Percentiles rank a stretch among this genome's conserved stretches.
Evolutionary conservation across 2,888 invertebrate genomes (phyloP).

Genomic region (Brachyopa scutellaris): DNA sequence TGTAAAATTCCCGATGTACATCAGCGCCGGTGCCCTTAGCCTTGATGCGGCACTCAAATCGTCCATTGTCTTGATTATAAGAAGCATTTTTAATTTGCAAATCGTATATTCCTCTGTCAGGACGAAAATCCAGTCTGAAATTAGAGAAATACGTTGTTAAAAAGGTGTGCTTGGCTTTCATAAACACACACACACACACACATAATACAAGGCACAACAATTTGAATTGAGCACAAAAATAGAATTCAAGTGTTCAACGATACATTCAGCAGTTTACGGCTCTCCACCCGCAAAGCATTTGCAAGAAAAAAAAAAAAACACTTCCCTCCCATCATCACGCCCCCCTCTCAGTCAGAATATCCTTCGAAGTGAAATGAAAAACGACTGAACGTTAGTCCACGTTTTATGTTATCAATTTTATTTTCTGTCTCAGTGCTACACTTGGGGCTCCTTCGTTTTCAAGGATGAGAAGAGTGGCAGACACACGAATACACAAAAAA

Average conservation of each 20-base stretch:
- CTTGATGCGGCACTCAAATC: conserved; percentile 94
- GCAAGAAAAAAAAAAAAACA: neutral
- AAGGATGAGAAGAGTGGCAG: neutral
- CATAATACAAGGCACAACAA: conserved; percentile 18
- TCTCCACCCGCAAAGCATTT: neutral
- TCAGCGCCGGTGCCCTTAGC: conserved; percentile 91
- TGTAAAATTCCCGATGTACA: conserved; percentile 91
- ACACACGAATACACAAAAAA: neutral
- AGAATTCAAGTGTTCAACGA: conserved; percentile 41
- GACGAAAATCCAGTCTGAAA: conserved; percentile 89
- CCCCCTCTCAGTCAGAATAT: neutral
- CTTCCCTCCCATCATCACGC: neutral
- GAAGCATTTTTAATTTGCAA: conserved; percentile 93
- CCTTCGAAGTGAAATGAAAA: conserved; percentile 43
- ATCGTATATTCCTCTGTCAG: conserved; percentile 92
- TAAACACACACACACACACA: neutral
- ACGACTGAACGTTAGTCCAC: conserved; percentile 52
- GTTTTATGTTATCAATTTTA: conserved; percentile 66
- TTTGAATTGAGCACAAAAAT: conserved; percentile 39
- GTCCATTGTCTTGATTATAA: conserved; percentile 94
- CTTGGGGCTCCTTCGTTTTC: neutral
- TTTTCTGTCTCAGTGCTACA: conserved; percentile 38
- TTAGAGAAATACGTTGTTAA: no score
- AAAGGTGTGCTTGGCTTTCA: conserved; percentile 12
- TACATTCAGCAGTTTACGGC: conserved; percentile 23